Evolutionary conservation across 2,113 vertebrate species (phyloP).

Genomic region (Chrysemys picta): DNA sequence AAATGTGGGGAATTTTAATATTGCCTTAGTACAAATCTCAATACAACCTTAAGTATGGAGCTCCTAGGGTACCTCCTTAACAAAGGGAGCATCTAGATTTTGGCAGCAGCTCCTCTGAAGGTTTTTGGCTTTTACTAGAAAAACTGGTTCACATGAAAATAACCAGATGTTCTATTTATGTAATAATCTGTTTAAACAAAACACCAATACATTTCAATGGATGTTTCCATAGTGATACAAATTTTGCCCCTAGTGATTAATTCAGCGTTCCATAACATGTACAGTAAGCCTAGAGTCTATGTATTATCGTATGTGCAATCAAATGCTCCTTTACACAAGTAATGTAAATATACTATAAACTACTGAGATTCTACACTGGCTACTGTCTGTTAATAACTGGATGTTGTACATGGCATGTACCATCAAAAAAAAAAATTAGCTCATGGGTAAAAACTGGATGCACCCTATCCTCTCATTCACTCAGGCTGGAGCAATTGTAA

Average conservation of each 20-base stretch:
- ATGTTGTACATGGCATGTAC: background rate
- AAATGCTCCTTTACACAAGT: background rate
- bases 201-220: background rate
- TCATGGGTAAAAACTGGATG: background rate
- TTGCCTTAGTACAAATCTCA: background rate
- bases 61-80: background rate
- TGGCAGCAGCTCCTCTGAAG: background rate
- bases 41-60: background rate
- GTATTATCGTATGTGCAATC: background rate
- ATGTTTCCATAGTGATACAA: slow-evolving; percentile 2
- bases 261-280: background rate
- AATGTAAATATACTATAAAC: background rate
- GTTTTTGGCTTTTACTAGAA: background rate
- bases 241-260: background rate
- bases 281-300: background rate
- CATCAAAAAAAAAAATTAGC: background rate
- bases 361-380: background rate
- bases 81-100: background rate
- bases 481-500: background rate
- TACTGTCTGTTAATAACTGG: background rate
- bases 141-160: slow-evolving; percentile 14
- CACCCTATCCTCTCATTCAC: background rate
- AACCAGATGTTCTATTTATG: background rate
- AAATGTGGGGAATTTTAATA: background rate
- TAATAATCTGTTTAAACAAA: background rate